Evolutionary conservation across 1,140 invertebrate genomes (phyloP), one percentile per base, ranked within the genome.

Genomic region (Apis florea): DNA sequence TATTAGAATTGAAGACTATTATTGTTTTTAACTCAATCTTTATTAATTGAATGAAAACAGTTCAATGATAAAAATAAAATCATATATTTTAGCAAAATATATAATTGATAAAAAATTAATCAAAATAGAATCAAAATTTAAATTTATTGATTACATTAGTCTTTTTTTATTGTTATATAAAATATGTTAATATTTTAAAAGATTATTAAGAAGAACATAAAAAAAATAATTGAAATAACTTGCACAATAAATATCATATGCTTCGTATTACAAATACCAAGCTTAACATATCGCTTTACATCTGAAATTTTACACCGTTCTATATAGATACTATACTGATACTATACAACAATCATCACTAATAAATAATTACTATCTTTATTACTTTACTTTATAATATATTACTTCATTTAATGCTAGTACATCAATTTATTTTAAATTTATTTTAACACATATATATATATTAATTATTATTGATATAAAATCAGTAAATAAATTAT

Each of bases 191-290:
- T 58, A 5, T 61, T 5, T 56, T 24, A 26, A 64, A 11, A 12
- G 2, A 15, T 47, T 69, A 40, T 69, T 24, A 58, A 58, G n/a
- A 56, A 54, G 5, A 47, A 2, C 6, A 40, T 13, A 15, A n/a
- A 13, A 53, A 51, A 54, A 6, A 12, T 59, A 40, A 26, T 66
- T 21, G 19, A 10, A 21, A 40, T 13, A n/a, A 53, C 8, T 75
- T 21, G 11, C 24, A 63, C 19, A 10, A 56, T 12, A 54, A 8
- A 8, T 24, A 49, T 67, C 13, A 69, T 26, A n/a, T 26, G 75
- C 58, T 77, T 77, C 40, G 5, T 58, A 26, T 77, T 77, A 69
- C 64, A 69, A 69, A 59, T 77, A 13, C 53, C 40, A n/a, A 26
- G 54, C 17, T 77, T 58, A 15, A n/a, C 17, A 49, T 77, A 69